Evolutionary conservation across 2,888 invertebrate genomes (phyloP).

Genomic region (Rhingia campestris): DNA sequence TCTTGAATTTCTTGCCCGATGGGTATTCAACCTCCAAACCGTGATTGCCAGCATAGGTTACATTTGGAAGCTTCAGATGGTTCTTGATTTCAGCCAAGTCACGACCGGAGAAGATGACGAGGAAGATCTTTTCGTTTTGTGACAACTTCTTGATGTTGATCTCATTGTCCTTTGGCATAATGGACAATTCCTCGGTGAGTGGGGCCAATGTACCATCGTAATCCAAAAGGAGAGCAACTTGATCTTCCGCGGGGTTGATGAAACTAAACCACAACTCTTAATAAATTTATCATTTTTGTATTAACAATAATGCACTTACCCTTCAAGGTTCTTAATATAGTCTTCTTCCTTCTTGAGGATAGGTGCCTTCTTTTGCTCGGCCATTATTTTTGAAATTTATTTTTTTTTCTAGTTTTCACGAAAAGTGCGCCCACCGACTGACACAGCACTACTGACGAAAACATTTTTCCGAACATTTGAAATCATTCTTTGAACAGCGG

Average conservation of each 20-base stretch:
- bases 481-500: constrained; percentile 56
- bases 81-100: constrained; percentile 89
- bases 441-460: constrained; percentile 71
- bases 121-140: constrained; percentile 88
- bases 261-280: constrained; percentile 76
- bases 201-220: constrained; percentile 91
- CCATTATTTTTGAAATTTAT: constrained; percentile 76
- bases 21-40: constrained; percentile 90
- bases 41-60: constrained; percentile 90
- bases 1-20: constrained; percentile 89
- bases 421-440: constrained; percentile 71
- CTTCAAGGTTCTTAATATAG: constrained; percentile 81
- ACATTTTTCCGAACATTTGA: constrained; percentile 56
- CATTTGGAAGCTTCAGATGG: constrained; percentile 85
- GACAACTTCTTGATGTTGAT: constrained; percentile 87
- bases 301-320: constrained; percentile 76
- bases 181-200: constrained; percentile 86
- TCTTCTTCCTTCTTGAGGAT: constrained; percentile 82
- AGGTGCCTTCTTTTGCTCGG: constrained; percentile 83
- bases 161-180: constrained; percentile 88
- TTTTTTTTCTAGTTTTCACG: constrained; percentile 55
- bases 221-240: constrained; percentile 88
- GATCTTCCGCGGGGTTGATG: constrained; percentile 85
- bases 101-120: constrained; percentile 89
- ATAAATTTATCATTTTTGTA: neutral